Evolutionary conservation across 2,797 vertebrate species (phyloP).

Genomic region (Gorsachius magnificus): DNA sequence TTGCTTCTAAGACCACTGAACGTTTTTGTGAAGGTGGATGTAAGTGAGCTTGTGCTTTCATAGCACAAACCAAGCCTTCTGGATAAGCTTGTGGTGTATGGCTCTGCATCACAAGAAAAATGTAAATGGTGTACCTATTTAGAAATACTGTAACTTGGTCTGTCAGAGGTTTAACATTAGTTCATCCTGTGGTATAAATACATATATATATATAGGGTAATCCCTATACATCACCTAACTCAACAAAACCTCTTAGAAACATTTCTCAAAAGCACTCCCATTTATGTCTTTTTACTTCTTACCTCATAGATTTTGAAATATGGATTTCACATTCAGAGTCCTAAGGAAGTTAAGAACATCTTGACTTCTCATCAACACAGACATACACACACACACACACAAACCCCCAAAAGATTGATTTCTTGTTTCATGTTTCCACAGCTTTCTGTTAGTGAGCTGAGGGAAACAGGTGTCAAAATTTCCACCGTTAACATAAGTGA

Average conservation of each 20-base stretch:
- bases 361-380: background rate
- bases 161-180: background rate
- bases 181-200: background rate
- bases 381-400: background rate
- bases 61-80: background rate
- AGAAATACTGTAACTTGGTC: background rate
- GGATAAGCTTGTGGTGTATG: background rate
- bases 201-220: background rate
- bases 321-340: background rate
- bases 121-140: background rate
- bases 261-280: background rate
- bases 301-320: background rate
- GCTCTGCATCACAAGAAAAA: background rate
- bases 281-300: background rate
- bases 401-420: background rate
- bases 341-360: background rate
- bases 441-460: background rate
- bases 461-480: background rate
- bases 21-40: rapidly evolving
- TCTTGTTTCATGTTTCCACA: background rate
- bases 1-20: background rate
- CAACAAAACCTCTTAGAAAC: conserved; percentile 24
- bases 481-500: rapidly evolving
- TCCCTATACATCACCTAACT: background rate
- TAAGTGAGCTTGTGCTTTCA: background rate